A percentile compares a stretch with the other conserved stretches of the same genome.
Conservation (phyloP, 2,113 vertebrate genomes). For the Patagioenas fasciata region DNA sequence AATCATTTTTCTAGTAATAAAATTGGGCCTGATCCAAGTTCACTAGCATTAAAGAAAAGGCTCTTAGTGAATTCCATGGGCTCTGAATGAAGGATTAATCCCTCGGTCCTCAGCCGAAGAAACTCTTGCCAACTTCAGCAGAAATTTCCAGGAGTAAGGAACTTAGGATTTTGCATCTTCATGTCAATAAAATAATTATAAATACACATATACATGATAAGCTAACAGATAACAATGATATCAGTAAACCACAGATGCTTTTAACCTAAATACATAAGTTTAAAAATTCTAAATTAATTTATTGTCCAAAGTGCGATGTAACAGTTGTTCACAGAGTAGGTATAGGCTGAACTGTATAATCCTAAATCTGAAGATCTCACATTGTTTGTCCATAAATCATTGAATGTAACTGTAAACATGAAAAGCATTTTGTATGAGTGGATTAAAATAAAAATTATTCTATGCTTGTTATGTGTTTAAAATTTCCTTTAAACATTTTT, state of each 20-base stretch:
- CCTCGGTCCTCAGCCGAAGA: neutral
- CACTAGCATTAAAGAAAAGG: neutral
- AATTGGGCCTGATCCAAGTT: constrained; percentile 19
- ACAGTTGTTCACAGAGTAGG: neutral
- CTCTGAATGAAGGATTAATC: constrained; percentile 35
- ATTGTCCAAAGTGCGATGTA: neutral
- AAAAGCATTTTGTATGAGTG: neutral
- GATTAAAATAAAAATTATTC: neutral
- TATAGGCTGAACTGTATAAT: neutral
- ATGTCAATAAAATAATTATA: neutral
- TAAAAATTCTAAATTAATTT: neutral
- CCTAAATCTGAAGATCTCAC: neutral
- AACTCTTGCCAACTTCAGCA: neutral
- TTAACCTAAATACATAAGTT: neutral
- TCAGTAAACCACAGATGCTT: neutral
- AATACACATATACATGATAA: neutral
- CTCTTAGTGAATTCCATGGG: constrained; percentile 11
- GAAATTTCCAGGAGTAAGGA: neutral
- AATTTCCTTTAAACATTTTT: neutral
- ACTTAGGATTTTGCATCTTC: neutral
- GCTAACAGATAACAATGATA: neutral
- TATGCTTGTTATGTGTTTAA: neutral
- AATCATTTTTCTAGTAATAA: constrained; percentile 25
- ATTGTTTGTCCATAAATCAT: neutral
- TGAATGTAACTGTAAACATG: neutral